Percentiles rank a stretch among this genome's conserved stretches.
These are phyloP conservation scores for Druon quercuslanigerum DNA, from an alignment of 1,140 invertebrate genomes.

Conservation along the genomic window DNA sequence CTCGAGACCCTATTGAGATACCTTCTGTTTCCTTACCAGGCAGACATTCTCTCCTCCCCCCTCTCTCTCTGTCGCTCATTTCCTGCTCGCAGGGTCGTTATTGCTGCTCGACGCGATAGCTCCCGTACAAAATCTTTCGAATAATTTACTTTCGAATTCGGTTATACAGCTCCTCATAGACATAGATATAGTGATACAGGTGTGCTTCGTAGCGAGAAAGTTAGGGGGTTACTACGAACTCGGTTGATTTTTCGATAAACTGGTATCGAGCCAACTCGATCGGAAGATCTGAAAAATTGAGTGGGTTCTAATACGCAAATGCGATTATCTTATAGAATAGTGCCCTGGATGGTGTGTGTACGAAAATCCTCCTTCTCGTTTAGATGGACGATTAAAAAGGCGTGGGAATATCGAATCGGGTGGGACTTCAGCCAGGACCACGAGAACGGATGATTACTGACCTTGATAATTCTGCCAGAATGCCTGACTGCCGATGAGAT, in stretches of 20 bases:
- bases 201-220: slow-evolving; percentile 19
- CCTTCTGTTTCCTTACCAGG: slow-evolving; percentile 65
- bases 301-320: slow-evolving; percentile 71
- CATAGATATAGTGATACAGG: slow-evolving; percentile 48
- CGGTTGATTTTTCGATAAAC: slow-evolving; percentile 59
- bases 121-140: slow-evolving; percentile 63
- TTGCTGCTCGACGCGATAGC: slow-evolving; percentile 63
- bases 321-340: slow-evolving; percentile 65
- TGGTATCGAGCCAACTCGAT: slow-evolving; percentile 60
- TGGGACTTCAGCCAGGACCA: neutral
- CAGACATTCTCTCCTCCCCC: slow-evolving; percentile 32
- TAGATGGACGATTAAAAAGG: slow-evolving; percentile 46
- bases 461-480: slow-evolving; percentile 94
- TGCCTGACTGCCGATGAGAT: slow-evolving; percentile 84
- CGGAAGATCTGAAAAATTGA: slow-evolving; percentile 73
- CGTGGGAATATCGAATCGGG: neutral
- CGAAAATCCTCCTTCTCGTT: slow-evolving; percentile 39
- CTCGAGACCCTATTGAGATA: slow-evolving; percentile 66
- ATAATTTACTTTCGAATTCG: slow-evolving; percentile 61
- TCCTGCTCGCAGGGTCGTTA: slow-evolving; percentile 59
- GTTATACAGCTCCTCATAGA: slow-evolving; percentile 41
- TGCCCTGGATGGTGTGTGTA: neutral
- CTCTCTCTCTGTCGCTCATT: slow-evolving; percentile 12
- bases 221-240: slow-evolving; percentile 26
- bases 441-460: slow-evolving; percentile 68